These are phyloP conservation scores for Xerus rutilus DNA, from an alignment of 2,797 vertebrate genomes.

Conservation along the genomic window DNA sequence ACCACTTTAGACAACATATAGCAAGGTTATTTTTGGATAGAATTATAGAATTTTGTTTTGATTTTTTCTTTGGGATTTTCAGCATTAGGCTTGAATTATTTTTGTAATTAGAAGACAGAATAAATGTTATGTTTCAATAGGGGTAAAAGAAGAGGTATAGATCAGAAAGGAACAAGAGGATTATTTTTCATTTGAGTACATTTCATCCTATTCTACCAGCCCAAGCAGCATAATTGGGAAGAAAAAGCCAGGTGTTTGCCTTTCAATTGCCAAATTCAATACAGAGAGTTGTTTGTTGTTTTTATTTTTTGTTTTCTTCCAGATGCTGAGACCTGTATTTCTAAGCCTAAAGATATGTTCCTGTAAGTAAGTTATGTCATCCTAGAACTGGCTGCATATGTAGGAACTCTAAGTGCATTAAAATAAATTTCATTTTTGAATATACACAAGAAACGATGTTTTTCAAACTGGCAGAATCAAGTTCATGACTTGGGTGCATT, in stretches of 20 bases:
- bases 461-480: slow-evolving; percentile 48
- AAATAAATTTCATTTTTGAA: slow-evolving; percentile 58
- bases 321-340: slow-evolving; percentile 57
- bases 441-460: slow-evolving; percentile 41
- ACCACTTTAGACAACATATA: slow-evolving; percentile 69
- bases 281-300: not conserved
- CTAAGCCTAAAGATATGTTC: not conserved
- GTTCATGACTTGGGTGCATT: slow-evolving; percentile 31
- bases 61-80: slow-evolving; percentile 62
- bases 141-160: not conserved
- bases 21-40: slow-evolving; percentile 58
- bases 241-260: slow-evolving; percentile 72
- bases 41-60: slow-evolving; percentile 63
- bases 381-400: slow-evolving; percentile 41
- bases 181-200: slow-evolving; percentile 53
- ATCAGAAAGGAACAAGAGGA: slow-evolving; percentile 56
- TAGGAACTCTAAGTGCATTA: slow-evolving; percentile 44
- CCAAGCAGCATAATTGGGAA: slow-evolving; percentile 65
- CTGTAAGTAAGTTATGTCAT: slow-evolving; percentile 22
- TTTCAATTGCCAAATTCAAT: slow-evolving; percentile 59
- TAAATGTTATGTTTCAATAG: slow-evolving; percentile 49
- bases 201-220: slow-evolving; percentile 47
- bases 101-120: slow-evolving; percentile 68
- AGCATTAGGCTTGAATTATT: slow-evolving; percentile 61
- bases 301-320: slow-evolving; percentile 22